Evolutionary conservation across 2,113 vertebrate genomes (phyloP), one percentile per base, ranked within the genome.

Genomic region (Merops nubicus): DNA sequence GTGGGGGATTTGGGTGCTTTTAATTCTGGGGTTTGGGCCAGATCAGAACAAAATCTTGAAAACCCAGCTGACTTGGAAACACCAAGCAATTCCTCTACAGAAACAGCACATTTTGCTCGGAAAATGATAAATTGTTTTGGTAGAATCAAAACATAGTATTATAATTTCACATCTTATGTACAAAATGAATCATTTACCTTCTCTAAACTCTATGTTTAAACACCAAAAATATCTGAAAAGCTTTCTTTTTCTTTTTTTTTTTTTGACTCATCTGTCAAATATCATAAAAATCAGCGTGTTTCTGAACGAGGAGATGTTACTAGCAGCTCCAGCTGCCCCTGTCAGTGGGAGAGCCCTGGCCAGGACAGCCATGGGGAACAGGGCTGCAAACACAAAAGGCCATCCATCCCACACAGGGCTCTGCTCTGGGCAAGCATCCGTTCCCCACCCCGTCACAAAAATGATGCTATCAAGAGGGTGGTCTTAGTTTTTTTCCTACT

Each of bases 151-250:
- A 75, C 1, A 9, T 12, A 26, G 42, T 38, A 25, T 57, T 88
- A 34, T 42, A 83, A 91, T 84, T 80, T 34, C 64, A 80, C 0
- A 0, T 84, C 93, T 81, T 78, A 94, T 26, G 29, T 92, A 51
- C 68, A 69, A 80, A 94, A 95, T 69, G 62, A 96, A 73, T 94
- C 5, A 89, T 85, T 85, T 89, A 70, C 75, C 72, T 88, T 85
- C 85, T 53, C 72, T 53, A 79, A 82, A 82, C 34, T 75, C 70
- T 88, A 28, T 40, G 33, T 97, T 95, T 88, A 69, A 91, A 65
- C 59, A 88, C 47, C 11, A 0, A 0, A 82, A 89, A 85, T 18
- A 38, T 26, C 45, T 70, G 56, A 88, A 87, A 87, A 86, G 17
- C 20, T 28, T 15, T 54, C 45, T 38, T 45, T 67, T 68, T 42